phyloP scores from a whole-genome alignment of 1,140 invertebrate species.

The Diuraphis noxia region DNA sequence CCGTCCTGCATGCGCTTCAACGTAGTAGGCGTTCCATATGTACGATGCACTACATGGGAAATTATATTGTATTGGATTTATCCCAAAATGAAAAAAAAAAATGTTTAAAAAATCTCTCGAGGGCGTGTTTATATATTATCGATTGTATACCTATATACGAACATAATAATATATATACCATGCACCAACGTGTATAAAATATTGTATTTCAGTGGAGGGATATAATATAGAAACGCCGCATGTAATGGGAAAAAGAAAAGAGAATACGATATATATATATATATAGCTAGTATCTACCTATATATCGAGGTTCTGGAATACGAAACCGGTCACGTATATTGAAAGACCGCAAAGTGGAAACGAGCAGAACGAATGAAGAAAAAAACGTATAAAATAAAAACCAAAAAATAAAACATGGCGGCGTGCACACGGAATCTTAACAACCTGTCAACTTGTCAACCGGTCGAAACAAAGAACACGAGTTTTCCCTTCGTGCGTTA shows the following conservation, averaged over 20 bases:
- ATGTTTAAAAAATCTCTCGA: neutral
- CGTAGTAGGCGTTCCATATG: neutral
- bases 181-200: neutral
- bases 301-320: neutral
- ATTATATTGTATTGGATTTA: neutral
- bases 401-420: slow-evolving; percentile 43
- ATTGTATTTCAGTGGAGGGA: neutral
- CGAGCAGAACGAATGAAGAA: neutral
- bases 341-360: slow-evolving; percentile 20
- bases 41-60: neutral
- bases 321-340: slow-evolving; percentile 41
- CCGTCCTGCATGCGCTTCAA: neutral
- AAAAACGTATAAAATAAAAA: slow-evolving; percentile 22
- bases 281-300: neutral
- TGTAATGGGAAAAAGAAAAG: neutral
- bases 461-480: slow-evolving; percentile 36
- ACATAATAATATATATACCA: neutral
- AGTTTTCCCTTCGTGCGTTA: slow-evolving; percentile 2
- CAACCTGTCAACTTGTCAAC: slow-evolving; percentile 51
- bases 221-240: neutral
- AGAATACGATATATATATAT: neutral
- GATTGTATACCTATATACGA: neutral
- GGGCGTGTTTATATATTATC: neutral
- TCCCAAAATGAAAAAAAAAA: neutral
- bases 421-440: neutral